Evolutionary conservation across 2,113 vertebrate species (phyloP).

Genomic region (Tautogolabrus adspersus): DNA sequence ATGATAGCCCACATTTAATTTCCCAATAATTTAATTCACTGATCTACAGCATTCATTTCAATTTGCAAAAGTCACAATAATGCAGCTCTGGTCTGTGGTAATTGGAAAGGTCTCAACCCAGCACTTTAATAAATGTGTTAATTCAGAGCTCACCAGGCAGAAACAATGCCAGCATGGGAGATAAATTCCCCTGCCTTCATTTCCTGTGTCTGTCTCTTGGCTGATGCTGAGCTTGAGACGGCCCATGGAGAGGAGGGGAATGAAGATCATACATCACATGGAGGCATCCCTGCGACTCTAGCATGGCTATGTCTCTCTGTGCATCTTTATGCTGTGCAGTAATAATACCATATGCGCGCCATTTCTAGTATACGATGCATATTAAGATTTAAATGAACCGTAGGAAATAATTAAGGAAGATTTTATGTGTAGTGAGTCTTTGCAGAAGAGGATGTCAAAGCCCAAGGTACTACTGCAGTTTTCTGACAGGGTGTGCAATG

Average conservation of each 20-base stretch:
- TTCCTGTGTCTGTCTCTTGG: constrained; percentile 76
- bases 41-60: constrained; percentile 63
- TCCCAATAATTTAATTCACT: constrained; percentile 2
- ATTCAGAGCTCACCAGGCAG: constrained; percentile 77
- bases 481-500: constrained; percentile 6
- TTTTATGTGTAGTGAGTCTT: background rate
- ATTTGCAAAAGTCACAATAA: constrained; percentile 57
- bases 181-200: constrained; percentile 77
- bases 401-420: background rate
- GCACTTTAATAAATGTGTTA: constrained; percentile 85
- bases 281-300: constrained; percentile 51
- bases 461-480: background rate
- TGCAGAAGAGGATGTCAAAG: constrained; percentile 21
- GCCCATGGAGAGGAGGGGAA: constrained; percentile 58
- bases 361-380: constrained; percentile 10
- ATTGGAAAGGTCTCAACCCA: constrained; percentile 74
- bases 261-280: constrained; percentile 77
- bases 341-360: constrained; percentile 18
- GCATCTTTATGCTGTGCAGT: constrained; percentile 30
- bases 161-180: constrained; percentile 77
- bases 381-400: background rate
- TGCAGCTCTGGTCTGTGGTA: constrained; percentile 73
- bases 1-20: constrained; percentile 66
- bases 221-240: constrained; percentile 65
- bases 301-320: constrained; percentile 45